Base-by-base conservation (phyloP, 2,888 invertebrate genomes). In the Cephus nigrinus region DNA sequence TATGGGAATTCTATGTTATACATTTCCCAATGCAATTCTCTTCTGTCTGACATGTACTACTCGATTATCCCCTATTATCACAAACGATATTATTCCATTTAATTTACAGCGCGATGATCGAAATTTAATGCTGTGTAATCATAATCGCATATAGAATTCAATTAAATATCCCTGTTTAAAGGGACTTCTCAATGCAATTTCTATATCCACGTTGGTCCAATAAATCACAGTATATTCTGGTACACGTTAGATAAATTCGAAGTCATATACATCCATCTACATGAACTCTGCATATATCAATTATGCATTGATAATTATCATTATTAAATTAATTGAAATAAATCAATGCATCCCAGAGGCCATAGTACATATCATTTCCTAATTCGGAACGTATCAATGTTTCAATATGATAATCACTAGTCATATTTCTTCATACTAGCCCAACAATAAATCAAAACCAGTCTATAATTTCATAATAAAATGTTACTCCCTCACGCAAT, bases 61-160 rank as follows among this genome's bases (percentile, higher is more conserved):
- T 81, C 77, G 84, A 85, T 85, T 85, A 85, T 85, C 83, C 80
- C 75, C 81, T 80, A 85, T 85, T 84, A 85, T 85, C 85, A 79
- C 82, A 82, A 84, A 85, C 81, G 83, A 84, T 84, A 85, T 85
- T 85, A 84, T 85, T 84, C 82, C 81, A 77, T 76, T 80, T 84
- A 85, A 85, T 84, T 83, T 82, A 84, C 80, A 79, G 76, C 36
- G 79, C 23, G 23, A 3, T 9, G 55, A 23, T 23, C 9, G 2
- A 55, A 55, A 23, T 55, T 55, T 55, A 55, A 55, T 55, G 23
- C 23, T 55, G 23, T 23, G 23, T 23, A 55, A 55, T 55, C 9
- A 55, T 55, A 55, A 55, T 55, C 23, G 9, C 55, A 55, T 23
- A 55, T 23, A 55, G 23, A 23, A 23, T 55, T 55, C 9, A 55